These are phyloP conservation scores for Lepilemur ruficaudatus DNA, from an alignment of 2,797 vertebrate genomes.

Conservation along the genomic window DNA sequence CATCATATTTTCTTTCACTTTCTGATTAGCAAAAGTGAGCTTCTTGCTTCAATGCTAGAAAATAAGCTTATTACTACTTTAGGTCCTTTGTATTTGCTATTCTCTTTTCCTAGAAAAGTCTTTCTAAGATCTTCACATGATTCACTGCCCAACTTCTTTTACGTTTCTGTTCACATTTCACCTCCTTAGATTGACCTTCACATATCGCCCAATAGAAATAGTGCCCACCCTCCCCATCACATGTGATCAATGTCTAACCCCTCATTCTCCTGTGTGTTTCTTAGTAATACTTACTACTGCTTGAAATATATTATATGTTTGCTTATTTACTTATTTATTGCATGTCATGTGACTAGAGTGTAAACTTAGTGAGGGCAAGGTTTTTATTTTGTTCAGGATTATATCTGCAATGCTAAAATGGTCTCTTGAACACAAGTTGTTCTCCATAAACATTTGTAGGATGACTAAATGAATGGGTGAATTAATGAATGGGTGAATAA, in stretches of 20 bases:
- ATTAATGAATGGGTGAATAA: not conserved
- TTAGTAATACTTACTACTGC: not conserved
- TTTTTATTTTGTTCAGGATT: not conserved
- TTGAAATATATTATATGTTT: not conserved
- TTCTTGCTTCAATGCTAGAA: not conserved
- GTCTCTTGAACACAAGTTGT: not conserved
- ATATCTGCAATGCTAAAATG: not conserved
- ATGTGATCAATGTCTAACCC: not conserved
- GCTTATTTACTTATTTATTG: not conserved
- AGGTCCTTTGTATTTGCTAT: not conserved
- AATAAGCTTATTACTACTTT: not conserved
- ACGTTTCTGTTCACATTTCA: not conserved
- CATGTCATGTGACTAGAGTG: not conserved
- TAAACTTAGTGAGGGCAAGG: not conserved
- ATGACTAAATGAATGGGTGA: not conserved
- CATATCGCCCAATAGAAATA: not conserved
- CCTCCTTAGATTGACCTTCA: not conserved
- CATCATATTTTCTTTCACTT: not conserved
- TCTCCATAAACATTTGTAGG: not conserved
- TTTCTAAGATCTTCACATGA: not conserved
- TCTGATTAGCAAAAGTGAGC: not conserved
- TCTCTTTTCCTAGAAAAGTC: conserved; percentile 1
- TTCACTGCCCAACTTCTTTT: not conserved
- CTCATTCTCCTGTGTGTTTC: not conserved
- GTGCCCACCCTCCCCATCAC: not conserved